Conservation (phyloP, 2,888 invertebrate species). For the Pseudeuparius sepicola region DNA sequence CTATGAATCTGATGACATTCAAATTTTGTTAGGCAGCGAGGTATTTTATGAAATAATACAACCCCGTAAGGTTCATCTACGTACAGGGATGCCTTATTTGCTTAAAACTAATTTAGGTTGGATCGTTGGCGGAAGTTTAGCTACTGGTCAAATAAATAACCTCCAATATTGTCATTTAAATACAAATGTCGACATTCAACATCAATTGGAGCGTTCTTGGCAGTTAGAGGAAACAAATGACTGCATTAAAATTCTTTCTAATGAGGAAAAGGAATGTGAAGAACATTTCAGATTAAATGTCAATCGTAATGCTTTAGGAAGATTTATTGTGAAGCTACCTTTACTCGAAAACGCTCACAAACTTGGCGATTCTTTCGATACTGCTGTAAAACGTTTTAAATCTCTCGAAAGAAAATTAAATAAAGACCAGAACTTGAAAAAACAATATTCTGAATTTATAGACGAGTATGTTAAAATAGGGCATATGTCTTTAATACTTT, state of each 20-base stretch:
- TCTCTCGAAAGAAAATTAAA: conserved; percentile 9
- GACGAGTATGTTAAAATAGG: conserved; percentile 14
- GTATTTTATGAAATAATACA: conserved; percentile 11
- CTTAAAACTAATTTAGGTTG: conserved; percentile 17
- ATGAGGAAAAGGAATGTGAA: conserved; percentile 15
- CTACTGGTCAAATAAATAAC: background rate
- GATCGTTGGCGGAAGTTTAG: conserved; percentile 14
- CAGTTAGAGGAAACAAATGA: conserved; percentile 11
- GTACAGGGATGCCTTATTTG: conserved; percentile 11
- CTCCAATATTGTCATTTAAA: conserved; percentile 14
- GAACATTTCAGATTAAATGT: conserved; percentile 12
- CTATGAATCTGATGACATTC: conserved; percentile 5
- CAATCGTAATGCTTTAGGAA: conserved; percentile 7
- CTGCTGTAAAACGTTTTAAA: conserved; percentile 11
- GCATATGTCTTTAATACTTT: conserved; percentile 15
- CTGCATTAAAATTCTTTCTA: background rate
- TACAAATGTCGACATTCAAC: conserved; percentile 4
- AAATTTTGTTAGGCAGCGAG: conserved; percentile 15
- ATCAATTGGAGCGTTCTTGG: conserved; percentile 13
- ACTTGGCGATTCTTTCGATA: conserved; percentile 14
- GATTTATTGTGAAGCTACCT: conserved; percentile 16
- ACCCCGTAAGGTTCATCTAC: conserved; percentile 12
- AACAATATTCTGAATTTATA: conserved; percentile 16
- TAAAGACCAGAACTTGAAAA: conserved; percentile 5
- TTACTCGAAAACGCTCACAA: conserved; percentile 7